phyloP scores from a whole-genome alignment of 1,140 invertebrate genomes.

The Littorina saxatilis region DNA sequence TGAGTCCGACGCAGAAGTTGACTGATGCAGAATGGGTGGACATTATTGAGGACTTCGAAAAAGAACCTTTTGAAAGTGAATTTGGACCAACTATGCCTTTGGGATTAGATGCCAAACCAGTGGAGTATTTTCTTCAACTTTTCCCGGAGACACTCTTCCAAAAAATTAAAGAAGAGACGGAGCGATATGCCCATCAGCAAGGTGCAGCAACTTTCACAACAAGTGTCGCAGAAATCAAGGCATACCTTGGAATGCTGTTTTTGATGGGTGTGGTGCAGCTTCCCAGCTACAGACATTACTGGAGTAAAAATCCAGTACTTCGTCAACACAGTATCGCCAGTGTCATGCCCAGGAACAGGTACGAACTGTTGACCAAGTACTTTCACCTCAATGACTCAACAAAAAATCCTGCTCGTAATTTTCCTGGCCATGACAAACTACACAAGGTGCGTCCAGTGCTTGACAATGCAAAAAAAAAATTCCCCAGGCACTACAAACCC shows the following conservation, averaged over 20 bases:
- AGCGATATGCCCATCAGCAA: no score
- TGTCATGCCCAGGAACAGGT: not conserved
- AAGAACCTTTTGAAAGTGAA: no score
- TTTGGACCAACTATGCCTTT: no score
- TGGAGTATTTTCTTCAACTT: no score
- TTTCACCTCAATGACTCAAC: constrained; percentile 5
- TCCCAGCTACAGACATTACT: not conserved
- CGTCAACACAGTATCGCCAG: not conserved
- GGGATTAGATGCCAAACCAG: no score
- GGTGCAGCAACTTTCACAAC: not conserved
- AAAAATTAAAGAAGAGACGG: no score
- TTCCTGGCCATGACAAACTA: constrained; percentile 26
- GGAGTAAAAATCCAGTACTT: not conserved
- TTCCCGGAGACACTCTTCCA: no score
- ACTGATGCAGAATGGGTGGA: no score
- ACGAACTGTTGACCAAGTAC: no score
- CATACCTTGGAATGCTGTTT: constrained; percentile 24
- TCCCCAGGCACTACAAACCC: constrained; percentile 61
- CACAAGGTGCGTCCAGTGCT: constrained; percentile 33
- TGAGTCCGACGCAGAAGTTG: no score
- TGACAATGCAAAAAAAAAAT: constrained; percentile 26
- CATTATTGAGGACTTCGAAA: no score
- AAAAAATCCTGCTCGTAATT: not conserved
- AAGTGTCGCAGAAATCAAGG: not conserved
- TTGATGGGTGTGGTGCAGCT: constrained; percentile 27